These are phyloP conservation scores for Crossaster papposus DNA, from an alignment of 53 echinoderm and acorn worm genomes.

Conservation along the genomic window DNA sequence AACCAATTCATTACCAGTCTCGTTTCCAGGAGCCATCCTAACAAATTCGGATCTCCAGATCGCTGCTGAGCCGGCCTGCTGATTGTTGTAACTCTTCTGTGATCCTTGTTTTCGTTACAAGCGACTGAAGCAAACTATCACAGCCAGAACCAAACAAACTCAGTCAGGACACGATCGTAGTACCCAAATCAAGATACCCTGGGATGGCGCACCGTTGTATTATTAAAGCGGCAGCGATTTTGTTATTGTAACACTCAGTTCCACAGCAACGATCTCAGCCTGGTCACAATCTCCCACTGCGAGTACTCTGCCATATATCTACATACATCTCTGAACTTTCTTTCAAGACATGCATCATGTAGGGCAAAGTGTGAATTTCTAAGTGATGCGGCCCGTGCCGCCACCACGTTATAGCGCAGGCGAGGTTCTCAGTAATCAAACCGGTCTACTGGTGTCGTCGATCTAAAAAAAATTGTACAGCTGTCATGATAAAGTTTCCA, in stretches of 20 bases:
- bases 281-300: not conserved
- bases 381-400: not conserved
- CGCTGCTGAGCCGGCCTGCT: not conserved
- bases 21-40: not conserved
- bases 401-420: not conserved
- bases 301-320: not conserved
- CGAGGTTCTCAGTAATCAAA: not conserved
- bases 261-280: not conserved
- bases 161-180: not conserved
- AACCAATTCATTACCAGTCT: not conserved
- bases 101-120: not conserved
- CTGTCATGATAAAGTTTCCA: slow-evolving; percentile 6
- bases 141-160: not conserved
- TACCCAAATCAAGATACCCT: not conserved
- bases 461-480: not conserved
- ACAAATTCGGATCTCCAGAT: not conserved
- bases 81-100: not conserved
- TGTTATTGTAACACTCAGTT: not conserved
- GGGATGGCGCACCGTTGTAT: not conserved
- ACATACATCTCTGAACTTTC: not conserved
- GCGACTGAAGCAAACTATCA: not conserved
- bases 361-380: not conserved
- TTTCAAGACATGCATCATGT: not conserved
- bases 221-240: not conserved
- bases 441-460: not conserved